Evolutionary conservation across 2,888 invertebrate genomes (phyloP).

Genomic region (Keiferia lycopersicella): DNA sequence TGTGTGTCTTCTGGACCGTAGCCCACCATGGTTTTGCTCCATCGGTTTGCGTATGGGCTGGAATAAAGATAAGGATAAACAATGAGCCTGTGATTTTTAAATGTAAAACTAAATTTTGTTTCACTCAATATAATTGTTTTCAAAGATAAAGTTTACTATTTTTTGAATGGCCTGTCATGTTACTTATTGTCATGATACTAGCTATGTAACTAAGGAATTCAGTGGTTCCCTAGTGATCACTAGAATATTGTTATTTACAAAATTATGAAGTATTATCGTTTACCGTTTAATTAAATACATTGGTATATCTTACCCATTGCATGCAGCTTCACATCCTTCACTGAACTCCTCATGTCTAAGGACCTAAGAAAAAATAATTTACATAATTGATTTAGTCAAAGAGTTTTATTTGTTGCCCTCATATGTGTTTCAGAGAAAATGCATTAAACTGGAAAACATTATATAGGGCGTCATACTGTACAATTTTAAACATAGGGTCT

Average conservation of each 20-base stretch:
- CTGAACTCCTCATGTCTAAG: slow-evolving; percentile 98
- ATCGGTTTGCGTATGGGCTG: slow-evolving; percentile 98
- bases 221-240: too few species aligned
- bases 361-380: slow-evolving; percentile 78
- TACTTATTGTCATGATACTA: too few species aligned
- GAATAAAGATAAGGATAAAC: slow-evolving; percentile 39
- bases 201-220: too few species aligned
- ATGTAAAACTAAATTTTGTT: neutral
- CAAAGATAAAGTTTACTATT: too few species aligned
- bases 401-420: too few species aligned
- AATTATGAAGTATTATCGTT: too few species aligned
- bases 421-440: too few species aligned
- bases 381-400: neutral
- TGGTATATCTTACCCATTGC: slow-evolving; percentile 93
- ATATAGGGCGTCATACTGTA: too few species aligned
- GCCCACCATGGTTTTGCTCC: slow-evolving; percentile 99
- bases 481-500: too few species aligned
- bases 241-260: too few species aligned
- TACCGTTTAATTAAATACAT: neutral
- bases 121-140: neutral
- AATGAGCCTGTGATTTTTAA: neutral
- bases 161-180: too few species aligned
- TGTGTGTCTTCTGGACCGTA: slow-evolving; percentile 97
- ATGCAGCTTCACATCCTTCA: slow-evolving; percentile 97
- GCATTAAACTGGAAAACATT: too few species aligned